phyloP scores from a whole-genome alignment of 2,888 invertebrate genomes.

The Steinernema hermaphroditum region DNA sequence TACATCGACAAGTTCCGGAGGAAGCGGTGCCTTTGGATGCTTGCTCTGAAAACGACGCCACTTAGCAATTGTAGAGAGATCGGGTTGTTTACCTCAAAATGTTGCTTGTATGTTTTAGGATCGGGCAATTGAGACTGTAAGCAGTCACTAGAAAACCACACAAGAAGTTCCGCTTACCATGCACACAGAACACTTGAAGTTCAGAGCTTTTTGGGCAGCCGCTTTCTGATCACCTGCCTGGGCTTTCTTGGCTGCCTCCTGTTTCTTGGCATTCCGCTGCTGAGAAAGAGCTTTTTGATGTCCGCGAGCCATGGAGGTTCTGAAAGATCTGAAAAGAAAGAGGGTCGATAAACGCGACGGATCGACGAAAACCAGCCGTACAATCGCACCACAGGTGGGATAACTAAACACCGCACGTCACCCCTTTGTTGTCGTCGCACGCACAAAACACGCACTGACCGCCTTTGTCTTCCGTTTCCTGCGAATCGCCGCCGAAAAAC shows the following conservation, averaged over 20 bases:
- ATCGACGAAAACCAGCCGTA: too few relatives aligned
- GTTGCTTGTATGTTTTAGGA: conserved; percentile 96
- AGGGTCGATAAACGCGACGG: too few relatives aligned
- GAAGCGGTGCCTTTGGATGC: conserved; percentile 90
- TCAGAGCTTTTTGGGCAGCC: conserved; percentile 88
- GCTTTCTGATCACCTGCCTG: conserved; percentile 85
- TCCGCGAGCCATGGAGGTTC: conserved; percentile 84
- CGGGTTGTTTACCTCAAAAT: conserved; percentile 81
- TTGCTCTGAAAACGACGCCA: conserved; percentile 74
- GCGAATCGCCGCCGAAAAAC: too few relatives aligned
- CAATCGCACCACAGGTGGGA: too few relatives aligned
- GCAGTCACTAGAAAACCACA: not conserved
- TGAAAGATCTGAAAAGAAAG: too few relatives aligned
- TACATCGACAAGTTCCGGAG: conserved; percentile 72
- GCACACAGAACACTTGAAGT: conserved; percentile 84
- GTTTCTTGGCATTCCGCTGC: conserved; percentile 87
- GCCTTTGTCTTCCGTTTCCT: too few relatives aligned
- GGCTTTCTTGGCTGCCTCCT: conserved; percentile 52
- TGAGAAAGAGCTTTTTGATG: conserved; percentile 97
- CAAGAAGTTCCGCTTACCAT: conserved; percentile 69
- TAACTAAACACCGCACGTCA: too few relatives aligned
- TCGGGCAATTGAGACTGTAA: conserved; percentile 99
- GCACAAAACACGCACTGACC: too few relatives aligned
- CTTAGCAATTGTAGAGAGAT: too few relatives aligned
- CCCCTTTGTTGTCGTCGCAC: too few relatives aligned